Evolutionary conservation across 1,140 invertebrate genomes (phyloP).

Genomic region (Eupristina koningsbergeri): DNA sequence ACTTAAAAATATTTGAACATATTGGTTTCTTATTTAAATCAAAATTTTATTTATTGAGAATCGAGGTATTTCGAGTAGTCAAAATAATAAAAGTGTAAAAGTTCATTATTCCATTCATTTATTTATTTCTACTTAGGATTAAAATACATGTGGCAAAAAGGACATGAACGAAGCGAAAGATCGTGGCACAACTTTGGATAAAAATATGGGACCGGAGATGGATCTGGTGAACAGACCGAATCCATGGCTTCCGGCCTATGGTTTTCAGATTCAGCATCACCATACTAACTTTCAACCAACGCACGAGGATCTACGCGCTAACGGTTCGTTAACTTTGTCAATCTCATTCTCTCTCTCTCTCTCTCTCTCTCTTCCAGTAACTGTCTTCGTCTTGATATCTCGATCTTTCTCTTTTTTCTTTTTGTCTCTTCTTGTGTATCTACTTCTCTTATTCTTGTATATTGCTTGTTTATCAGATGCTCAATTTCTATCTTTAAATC

Average conservation of each 20-base stretch:
- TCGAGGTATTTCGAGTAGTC: no score
- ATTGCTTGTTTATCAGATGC: background rate
- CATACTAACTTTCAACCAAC: conserved; percentile 64
- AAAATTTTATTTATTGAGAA: no score
- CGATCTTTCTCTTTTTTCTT: background rate
- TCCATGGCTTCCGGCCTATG: conserved; percentile 72
- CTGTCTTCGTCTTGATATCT: no score
- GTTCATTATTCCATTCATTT: background rate
- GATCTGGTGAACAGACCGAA: conserved; percentile 70
- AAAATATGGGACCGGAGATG: conserved; percentile 56
- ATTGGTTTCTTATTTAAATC: no score
- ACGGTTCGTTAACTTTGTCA: conserved; percentile 66
- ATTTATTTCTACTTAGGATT: background rate
- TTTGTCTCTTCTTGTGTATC: background rate
- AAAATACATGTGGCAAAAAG: conserved; percentile 16
- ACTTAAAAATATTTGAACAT: no score
- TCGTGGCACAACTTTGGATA: background rate
- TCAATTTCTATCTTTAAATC: no score
- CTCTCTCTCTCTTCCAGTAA: background rate
- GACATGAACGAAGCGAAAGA: conserved; percentile 58
- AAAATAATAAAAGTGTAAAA: background rate
- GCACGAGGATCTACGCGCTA: conserved; percentile 70
- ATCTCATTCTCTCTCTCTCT: background rate
- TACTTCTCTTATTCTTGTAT: background rate
- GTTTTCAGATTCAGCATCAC: conserved; percentile 67